Conservation (phyloP, 2,888 invertebrate genomes). For the Panzeria rudis region DNA sequence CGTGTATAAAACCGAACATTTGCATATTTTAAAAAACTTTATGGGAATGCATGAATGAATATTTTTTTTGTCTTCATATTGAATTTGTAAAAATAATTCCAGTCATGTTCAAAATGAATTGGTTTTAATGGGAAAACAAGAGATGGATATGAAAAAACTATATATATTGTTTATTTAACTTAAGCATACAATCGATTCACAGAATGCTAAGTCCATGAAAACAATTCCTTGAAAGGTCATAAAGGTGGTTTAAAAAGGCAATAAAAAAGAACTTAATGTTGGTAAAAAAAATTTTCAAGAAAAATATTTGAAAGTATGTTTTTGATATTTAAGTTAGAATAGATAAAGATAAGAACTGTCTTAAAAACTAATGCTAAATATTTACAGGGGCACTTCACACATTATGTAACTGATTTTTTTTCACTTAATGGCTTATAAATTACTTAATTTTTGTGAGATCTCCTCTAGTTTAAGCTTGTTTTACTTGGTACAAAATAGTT, state of each 20-base stretch:
- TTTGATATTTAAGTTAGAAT: not conserved
- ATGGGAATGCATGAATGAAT: slow-evolving; percentile 62
- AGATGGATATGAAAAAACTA: slow-evolving; percentile 23
- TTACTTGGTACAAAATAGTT: no score
- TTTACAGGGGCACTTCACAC: no score
- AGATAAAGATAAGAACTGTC: not conserved
- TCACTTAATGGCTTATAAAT: no score
- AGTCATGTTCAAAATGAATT: slow-evolving; percentile 62
- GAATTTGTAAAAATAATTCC: slow-evolving; percentile 50
- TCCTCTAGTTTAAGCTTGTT: no score
- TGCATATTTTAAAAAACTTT: slow-evolving; percentile 58
- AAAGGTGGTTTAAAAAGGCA: not conserved
- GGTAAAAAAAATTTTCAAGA: not conserved
- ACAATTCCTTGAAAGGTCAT: slow-evolving; percentile 43
- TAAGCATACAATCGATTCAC: not conserved
- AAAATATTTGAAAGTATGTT: not conserved
- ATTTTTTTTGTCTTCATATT: slow-evolving; percentile 23
- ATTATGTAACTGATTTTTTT: no score
- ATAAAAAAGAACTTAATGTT: slow-evolving; percentile 4
- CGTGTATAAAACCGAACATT: slow-evolving; percentile 42
- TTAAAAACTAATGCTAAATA: no score
- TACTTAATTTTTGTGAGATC: no score
- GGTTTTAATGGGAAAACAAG: slow-evolving; percentile 55
- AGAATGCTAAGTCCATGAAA: slow-evolving; percentile 6
- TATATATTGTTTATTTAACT: not conserved